Conservation (phyloP, 1,140 invertebrate species). For the Pogonomyrmex californicus region DNA sequence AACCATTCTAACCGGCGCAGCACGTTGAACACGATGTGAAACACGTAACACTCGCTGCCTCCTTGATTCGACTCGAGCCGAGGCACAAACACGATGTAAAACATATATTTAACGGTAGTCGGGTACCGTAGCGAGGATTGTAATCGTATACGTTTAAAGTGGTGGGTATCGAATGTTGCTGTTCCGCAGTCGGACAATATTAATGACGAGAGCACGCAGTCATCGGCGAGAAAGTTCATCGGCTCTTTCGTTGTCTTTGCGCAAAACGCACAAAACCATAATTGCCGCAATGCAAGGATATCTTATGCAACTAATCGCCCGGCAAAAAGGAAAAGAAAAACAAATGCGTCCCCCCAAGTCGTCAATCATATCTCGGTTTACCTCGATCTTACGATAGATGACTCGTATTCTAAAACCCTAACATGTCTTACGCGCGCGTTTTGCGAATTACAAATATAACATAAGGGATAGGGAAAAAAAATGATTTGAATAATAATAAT, state of each 20-base stretch:
- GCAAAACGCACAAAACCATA: constrained; percentile 26
- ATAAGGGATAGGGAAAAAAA: neutral
- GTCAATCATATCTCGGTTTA: neutral
- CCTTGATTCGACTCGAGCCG: constrained; percentile 49
- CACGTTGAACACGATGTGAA: constrained; percentile 42
- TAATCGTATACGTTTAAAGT: constrained; percentile 76
- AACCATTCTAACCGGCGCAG: neutral
- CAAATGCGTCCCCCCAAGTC: neutral
- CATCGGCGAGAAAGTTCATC: constrained; percentile 53
- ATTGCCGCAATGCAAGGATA: constrained; percentile 37
- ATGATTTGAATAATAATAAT: neutral
- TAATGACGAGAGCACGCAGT: constrained; percentile 67
- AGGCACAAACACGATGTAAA: constrained; percentile 69
- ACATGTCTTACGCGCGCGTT: neutral
- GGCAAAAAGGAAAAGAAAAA: neutral
- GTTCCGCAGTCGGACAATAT: constrained; percentile 69
- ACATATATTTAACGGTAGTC: constrained; percentile 78
- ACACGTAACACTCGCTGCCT: constrained; percentile 55
- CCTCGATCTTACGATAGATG: neutral
- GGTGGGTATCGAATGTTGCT: constrained; percentile 74
- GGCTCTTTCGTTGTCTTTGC: constrained; percentile 7
- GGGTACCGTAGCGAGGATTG: constrained; percentile 75
- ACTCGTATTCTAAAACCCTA: neutral
- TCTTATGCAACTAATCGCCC: constrained; percentile 44
- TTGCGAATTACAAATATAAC: neutral